Evolutionary conservation across 1,140 invertebrate species (phyloP).

Genomic region (Tyrophagus putrescentiae): DNA sequence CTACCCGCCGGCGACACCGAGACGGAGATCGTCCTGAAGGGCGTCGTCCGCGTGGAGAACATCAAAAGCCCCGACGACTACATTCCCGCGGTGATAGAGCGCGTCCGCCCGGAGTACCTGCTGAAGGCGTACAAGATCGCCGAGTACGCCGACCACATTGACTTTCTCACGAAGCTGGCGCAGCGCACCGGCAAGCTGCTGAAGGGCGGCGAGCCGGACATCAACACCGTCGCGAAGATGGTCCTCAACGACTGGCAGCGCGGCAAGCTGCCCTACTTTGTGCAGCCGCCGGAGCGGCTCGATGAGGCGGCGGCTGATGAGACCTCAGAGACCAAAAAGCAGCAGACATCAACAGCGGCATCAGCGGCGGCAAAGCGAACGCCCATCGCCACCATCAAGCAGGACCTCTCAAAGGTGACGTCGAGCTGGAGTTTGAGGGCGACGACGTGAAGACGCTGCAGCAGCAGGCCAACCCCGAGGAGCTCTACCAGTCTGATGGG

Average conservation of each 20-base stretch:
- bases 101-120: constrained; percentile 79
- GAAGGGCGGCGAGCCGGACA: constrained; percentile 90
- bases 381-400: constrained; percentile 30
- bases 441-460: constrained; percentile 38
- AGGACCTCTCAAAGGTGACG: constrained; percentile 64
- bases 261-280: constrained; percentile 88
- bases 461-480: not conserved
- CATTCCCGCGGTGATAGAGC: constrained; percentile 63
- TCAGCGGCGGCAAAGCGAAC: not conserved
- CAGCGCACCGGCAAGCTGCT: constrained; percentile 68
- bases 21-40: constrained; percentile 86
- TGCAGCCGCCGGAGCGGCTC: constrained; percentile 50
- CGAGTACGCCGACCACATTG: constrained; percentile 46
- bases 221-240: constrained; percentile 74
- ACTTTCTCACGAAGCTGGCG: constrained; percentile 86
- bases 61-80: constrained; percentile 90
- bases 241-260: constrained; percentile 97
- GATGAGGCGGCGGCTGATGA: constrained; percentile 16
- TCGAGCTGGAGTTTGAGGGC: constrained; percentile 52
- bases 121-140: constrained; percentile 74
- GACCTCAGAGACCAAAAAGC: not conserved
- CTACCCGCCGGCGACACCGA: constrained; percentile 74
- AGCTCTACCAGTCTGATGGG: constrained; percentile 15
- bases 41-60: constrained; percentile 63
- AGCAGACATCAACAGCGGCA: not conserved